phyloP scores from a whole-genome alignment of 2,797 vertebrate genomes.

The Acipenser transmontanus region DNA sequence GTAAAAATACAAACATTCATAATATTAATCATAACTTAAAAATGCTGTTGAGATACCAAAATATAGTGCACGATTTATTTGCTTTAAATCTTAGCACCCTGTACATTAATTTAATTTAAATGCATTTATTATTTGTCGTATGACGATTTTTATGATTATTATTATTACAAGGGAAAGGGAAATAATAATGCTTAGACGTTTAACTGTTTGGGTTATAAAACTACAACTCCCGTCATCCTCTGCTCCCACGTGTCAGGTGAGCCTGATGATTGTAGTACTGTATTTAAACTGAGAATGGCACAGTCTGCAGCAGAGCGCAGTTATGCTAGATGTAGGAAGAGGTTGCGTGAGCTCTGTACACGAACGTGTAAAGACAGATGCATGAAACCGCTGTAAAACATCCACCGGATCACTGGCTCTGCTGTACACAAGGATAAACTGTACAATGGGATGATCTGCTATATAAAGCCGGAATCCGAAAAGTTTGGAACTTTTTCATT shows the following conservation, averaged over 20 bases:
- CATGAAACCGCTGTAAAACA: constrained; percentile 17
- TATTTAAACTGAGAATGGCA: constrained; percentile 42
- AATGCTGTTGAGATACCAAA: no score
- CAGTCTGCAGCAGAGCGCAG: constrained; percentile 30
- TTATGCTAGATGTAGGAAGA: background rate
- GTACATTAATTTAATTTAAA: no score
- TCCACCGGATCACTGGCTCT: constrained; percentile 16
- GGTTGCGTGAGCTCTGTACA: background rate
- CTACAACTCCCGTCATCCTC: constrained; percentile 34
- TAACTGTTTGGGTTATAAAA: background rate
- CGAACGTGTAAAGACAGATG: background rate
- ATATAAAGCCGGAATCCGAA: background rate
- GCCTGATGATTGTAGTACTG: constrained; percentile 37
- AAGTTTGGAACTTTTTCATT: background rate
- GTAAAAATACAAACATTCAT: no score
- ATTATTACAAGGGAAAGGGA: no score
- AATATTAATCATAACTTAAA: no score
- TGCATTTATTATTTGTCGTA: no score
- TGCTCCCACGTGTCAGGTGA: constrained; percentile 35
- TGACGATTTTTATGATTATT: no score
- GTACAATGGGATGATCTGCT: background rate
- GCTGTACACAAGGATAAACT: background rate
- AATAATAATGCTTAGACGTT: background rate
- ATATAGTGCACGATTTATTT: no score
- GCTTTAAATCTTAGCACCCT: no score